Evolutionary conservation across 2,888 invertebrate species (phyloP).

Genomic region (Coelopa pilipes): DNA sequence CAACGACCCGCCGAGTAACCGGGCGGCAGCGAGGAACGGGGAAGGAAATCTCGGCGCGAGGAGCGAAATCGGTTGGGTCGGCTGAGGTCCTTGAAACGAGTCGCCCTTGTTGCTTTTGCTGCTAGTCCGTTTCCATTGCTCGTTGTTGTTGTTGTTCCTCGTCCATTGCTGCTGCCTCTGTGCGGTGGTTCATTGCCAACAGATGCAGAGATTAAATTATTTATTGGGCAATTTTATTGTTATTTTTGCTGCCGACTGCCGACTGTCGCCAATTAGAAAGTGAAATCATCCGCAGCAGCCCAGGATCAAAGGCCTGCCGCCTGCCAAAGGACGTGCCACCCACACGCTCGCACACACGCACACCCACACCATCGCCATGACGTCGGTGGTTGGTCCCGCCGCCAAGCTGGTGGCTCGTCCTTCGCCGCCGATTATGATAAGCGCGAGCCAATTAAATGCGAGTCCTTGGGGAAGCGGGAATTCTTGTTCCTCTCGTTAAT

Average conservation of each 20-base stretch:
- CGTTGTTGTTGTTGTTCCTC: neutral
- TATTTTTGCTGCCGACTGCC: neutral
- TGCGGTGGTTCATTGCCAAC: constrained; percentile 11
- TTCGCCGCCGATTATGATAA: constrained; percentile 14
- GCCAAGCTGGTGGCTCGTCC: neutral
- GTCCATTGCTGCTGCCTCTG: neutral
- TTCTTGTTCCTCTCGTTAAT: no score
- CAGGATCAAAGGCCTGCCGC: constrained; percentile 7
- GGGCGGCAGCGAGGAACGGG: neutral
- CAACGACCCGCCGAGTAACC: no score
- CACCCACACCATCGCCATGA: neutral
- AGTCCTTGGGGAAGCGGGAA: neutral
- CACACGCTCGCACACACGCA: no score
- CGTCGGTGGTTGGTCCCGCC: neutral
- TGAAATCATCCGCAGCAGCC: constrained; percentile 18
- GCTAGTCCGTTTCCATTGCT: neutral
- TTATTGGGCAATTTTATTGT: neutral
- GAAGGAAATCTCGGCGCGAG: neutral
- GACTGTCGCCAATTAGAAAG: constrained; percentile 26
- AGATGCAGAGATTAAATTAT: constrained; percentile 23
- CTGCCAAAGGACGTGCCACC: neutral
- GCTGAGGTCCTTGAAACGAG: neutral
- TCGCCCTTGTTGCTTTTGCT: neutral
- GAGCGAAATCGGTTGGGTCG: neutral
- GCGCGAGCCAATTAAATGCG: constrained; percentile 24